These are phyloP conservation scores for fruit fly (Drosophila melanogaster) DNA, from an alignment of 1,140 invertebrate genomes.

Conservation along the genomic window DNA sequence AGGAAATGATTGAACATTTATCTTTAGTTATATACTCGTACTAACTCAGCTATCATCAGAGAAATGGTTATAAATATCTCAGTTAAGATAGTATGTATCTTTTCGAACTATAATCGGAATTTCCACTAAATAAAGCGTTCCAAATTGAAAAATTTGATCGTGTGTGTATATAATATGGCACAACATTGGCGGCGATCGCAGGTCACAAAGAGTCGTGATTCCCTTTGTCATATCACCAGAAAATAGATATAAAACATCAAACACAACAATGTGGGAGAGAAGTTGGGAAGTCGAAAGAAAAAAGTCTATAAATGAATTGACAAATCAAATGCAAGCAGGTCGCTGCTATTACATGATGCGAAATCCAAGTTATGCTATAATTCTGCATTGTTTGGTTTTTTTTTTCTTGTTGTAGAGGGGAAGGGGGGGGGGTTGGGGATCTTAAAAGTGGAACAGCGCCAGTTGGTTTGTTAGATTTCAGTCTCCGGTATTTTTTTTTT, in stretches of 20 bases:
- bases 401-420: too few relatives aligned
- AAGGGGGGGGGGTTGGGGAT: too few relatives aligned
- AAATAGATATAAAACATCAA: conserved; percentile 1
- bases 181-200: neutral
- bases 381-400: conserved; percentile 66
- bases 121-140: conserved; percentile 6
- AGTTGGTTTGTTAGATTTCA: conserved; percentile 23
- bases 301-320: conserved; percentile 79
- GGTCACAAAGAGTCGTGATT: neutral
- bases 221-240: conserved; percentile 5
- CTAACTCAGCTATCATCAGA: too few relatives aligned
- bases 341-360: conserved; percentile 74
- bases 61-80: too few relatives aligned
- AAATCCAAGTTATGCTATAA: conserved; percentile 81
- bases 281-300: conserved; percentile 18
- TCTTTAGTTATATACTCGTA: too few relatives aligned
- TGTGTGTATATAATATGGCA: conserved; percentile 14
- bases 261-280: neutral
- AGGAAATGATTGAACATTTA: too few relatives aligned
- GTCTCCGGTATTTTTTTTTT: conserved; percentile 24
- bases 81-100: too few relatives aligned
- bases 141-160: conserved; percentile 8
- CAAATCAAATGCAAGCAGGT: conserved; percentile 71
- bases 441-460: conserved; percentile 6
- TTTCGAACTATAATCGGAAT: neutral